Evolutionary conservation across 2,797 vertebrate species (phyloP).

Genomic region (Sebastes iracundus): DNA sequence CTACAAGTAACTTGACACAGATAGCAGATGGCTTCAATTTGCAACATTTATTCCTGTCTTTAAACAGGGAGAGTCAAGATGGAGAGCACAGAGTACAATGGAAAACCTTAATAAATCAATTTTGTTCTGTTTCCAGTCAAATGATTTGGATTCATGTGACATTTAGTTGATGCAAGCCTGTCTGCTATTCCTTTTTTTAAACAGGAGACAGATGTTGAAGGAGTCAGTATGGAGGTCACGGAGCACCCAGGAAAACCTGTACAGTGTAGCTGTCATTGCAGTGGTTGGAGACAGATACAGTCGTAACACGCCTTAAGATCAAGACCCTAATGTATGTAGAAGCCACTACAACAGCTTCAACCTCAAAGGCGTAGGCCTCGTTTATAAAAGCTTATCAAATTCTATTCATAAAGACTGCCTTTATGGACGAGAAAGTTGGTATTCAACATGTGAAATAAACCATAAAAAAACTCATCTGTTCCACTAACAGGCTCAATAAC

Average conservation of each 20-base stretch:
- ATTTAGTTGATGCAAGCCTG: background rate
- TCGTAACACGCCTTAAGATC: too few species aligned
- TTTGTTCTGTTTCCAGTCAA: background rate
- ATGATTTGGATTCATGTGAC: background rate
- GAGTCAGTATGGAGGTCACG: background rate
- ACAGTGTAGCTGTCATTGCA: background rate
- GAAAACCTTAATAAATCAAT: background rate
- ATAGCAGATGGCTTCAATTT: background rate
- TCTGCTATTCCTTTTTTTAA: background rate
- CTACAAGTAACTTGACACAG: background rate
- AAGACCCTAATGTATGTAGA: background rate
- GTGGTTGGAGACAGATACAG: too few species aligned
- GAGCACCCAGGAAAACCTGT: background rate
- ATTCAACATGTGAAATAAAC: background rate
- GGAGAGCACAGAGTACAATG: background rate
- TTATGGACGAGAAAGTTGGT: background rate
- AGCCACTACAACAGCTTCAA: background rate
- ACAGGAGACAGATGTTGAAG: background rate
- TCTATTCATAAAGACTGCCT: background rate
- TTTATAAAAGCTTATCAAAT: background rate
- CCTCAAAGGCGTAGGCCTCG: background rate
- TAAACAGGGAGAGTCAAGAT: background rate
- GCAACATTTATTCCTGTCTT: background rate
- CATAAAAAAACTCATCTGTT: background rate
- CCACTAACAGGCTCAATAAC: background rate